Conservation (phyloP, 1,140 invertebrate species). For the Caenorhabditis latens region DNA sequence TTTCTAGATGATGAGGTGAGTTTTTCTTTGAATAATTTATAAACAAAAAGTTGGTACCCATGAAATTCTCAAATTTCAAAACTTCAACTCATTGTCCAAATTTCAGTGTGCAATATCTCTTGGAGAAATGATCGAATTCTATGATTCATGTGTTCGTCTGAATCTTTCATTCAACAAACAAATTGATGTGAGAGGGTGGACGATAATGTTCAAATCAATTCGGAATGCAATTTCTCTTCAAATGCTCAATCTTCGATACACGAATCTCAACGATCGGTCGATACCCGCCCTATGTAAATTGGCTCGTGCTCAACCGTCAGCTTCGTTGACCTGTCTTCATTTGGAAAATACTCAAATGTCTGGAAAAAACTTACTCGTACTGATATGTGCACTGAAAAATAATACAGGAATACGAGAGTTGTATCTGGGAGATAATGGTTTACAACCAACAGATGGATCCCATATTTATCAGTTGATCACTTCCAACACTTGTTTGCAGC, state of each 20-base stretch:
- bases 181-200: slow-evolving; percentile 66
- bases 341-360: slow-evolving; percentile 66
- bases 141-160: slow-evolving; percentile 64
- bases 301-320: slow-evolving; percentile 60
- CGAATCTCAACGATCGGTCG: slow-evolving; percentile 61
- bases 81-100: neutral
- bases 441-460: slow-evolving; percentile 65
- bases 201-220: slow-evolving; percentile 59
- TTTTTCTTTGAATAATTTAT: neutral
- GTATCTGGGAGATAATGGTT: slow-evolving; percentile 66
- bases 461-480: slow-evolving; percentile 68
- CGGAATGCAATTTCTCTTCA: slow-evolving; percentile 64
- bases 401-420: slow-evolving; percentile 63
- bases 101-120: slow-evolving; percentile 65
- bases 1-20: slow-evolving; percentile 69
- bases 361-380: slow-evolving; percentile 66
- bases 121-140: slow-evolving; percentile 67
- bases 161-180: slow-evolving; percentile 69
- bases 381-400: slow-evolving; percentile 64
- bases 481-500: slow-evolving; percentile 60
- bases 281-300: slow-evolving; percentile 59
- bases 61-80: neutral
- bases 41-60: no score
- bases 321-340: slow-evolving; percentile 65
- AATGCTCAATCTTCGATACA: slow-evolving; percentile 66